A percentile compares a stretch with the other conserved stretches of the same genome.
Evolutionary conservation across 2,113 vertebrate species (phyloP).

Genomic region (Penelope pileata): DNA sequence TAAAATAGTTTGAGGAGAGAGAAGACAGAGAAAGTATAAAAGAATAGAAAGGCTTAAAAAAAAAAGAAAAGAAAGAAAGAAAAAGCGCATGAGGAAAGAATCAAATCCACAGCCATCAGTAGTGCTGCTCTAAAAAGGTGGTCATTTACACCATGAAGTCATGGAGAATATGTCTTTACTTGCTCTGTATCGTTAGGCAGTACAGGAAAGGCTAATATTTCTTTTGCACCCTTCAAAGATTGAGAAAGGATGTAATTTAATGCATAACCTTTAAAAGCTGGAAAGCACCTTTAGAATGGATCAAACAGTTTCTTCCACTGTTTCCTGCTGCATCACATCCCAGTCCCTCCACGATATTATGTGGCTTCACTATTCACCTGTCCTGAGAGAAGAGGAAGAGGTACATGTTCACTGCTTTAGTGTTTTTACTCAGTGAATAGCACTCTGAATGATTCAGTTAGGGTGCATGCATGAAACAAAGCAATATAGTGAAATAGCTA

Average conservation of each 20-base stretch:
- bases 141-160: not conserved
- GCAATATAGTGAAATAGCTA: not conserved
- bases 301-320: not conserved
- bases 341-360: not conserved
- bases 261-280: not conserved
- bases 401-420: not conserved
- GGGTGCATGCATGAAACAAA: not conserved
- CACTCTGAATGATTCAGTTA: not conserved
- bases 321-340: not conserved
- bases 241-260: not conserved
- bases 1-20: not conserved
- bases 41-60: not conserved
- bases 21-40: not conserved
- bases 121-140: not conserved
- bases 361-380: not conserved
- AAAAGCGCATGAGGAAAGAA: not conserved
- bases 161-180: not conserved
- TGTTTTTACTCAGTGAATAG: not conserved
- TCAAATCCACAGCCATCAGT: not conserved
- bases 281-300: not conserved
- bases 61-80: not conserved
- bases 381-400: not conserved
- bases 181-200: not conserved
- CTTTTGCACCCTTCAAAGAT: not conserved
- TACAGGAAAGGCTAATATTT: rapidly evolving